Percentiles rank a stretch among this genome's conserved stretches.
Evolutionary conservation across 2,888 invertebrate genomes (phyloP).

Genomic region (Willowsia nigromaculata): DNA sequence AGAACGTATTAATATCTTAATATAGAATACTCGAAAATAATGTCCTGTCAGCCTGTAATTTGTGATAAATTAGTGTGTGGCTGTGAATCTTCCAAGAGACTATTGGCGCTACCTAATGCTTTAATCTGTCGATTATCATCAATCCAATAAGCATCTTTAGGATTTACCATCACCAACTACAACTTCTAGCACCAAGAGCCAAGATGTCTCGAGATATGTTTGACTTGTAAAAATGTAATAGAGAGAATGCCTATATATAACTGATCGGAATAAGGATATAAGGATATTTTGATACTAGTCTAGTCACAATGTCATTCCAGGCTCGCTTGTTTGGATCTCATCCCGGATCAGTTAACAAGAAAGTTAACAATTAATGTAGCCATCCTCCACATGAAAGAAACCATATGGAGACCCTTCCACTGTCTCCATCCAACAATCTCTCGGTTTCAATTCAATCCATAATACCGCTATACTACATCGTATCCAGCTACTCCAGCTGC

Average conservation of each 20-base stretch:
- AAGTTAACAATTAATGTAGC: slow-evolving; percentile 2
- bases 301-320: neutral
- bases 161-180: neutral
- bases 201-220: no score
- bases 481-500: no score
- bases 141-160: neutral
- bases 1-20: no score
- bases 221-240: no score
- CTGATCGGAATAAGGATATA: neutral
- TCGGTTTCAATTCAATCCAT: neutral
- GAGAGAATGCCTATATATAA: neutral
- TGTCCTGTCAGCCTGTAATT: no score
- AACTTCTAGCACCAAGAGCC: neutral
- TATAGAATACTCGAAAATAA: no score
- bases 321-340: neutral
- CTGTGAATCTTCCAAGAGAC: neutral
- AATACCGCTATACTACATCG: neutral
- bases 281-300: neutral
- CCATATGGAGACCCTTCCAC: neutral
- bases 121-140: neutral
- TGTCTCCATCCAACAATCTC: neutral
- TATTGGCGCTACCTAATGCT: neutral
- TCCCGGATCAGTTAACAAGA: slow-evolving; percentile 7
- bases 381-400: slow-evolving; percentile 23
- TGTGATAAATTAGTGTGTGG: no score